A percentile compares a stretch with the other conserved stretches of the same genome.
Evolutionary conservation across 2,113 vertebrate genomes (phyloP).

Genomic region (Ochotona princeps): DNA sequence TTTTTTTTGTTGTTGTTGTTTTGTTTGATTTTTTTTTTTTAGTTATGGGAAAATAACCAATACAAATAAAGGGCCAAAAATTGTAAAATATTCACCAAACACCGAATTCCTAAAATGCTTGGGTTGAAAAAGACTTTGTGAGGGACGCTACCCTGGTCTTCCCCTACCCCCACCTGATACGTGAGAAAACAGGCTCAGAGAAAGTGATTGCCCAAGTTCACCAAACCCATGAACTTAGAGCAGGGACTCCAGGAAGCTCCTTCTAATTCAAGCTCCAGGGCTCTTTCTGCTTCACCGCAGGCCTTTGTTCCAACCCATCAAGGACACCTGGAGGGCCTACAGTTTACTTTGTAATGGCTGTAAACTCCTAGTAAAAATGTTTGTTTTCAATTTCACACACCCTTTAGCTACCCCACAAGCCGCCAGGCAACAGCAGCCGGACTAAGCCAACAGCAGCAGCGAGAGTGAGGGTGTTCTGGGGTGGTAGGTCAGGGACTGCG

Average conservation of each 20-base stretch:
- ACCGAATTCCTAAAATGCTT: background rate
- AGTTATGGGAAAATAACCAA: slow-evolving; percentile 34
- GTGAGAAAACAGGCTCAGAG: background rate
- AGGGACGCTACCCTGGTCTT: background rate
- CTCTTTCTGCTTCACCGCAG: background rate
- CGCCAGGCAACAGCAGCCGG: background rate
- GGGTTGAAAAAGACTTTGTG: background rate
- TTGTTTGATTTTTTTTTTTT: background rate
- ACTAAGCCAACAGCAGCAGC: background rate
- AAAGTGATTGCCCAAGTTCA: slow-evolving; percentile 4
- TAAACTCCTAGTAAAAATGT: slow-evolving; percentile 71
- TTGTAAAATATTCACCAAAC: background rate
- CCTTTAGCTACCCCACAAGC: slow-evolving; percentile 44
- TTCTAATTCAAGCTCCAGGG: slow-evolving; percentile 19
- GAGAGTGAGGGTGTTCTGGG: background rate
- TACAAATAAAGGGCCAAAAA: background rate
- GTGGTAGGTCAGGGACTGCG: background rate
- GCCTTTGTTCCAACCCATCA: slow-evolving; percentile 58
- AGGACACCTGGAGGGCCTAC: slow-evolving; percentile 69
- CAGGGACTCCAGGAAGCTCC: background rate
- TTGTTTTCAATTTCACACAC: slow-evolving; percentile 73
- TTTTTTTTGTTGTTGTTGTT: background rate
- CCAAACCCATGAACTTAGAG: slow-evolving; percentile 34
- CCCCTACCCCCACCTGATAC: no score
- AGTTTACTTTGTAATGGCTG: slow-evolving; percentile 63